Conservation (phyloP, 2,113 vertebrate species). For the Pyrgilauda ruficollis region DNA sequence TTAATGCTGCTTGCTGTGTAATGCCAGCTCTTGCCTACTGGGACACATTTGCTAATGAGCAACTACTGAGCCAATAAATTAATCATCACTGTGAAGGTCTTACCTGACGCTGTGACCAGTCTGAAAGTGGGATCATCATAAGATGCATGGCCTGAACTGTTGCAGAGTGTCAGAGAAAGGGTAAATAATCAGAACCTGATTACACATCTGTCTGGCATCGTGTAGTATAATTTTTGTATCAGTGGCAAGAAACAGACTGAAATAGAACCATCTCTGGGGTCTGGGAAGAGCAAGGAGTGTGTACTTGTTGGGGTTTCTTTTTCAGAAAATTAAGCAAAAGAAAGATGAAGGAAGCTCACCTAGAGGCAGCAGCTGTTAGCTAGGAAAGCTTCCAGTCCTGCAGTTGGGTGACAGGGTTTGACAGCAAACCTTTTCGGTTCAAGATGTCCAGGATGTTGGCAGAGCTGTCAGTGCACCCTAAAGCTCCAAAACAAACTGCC, state of each 20-base stretch:
- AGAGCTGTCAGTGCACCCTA: constrained; percentile 77
- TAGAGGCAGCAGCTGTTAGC: background rate
- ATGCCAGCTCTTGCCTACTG: background rate
- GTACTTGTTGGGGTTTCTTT: background rate
- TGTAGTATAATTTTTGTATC: background rate
- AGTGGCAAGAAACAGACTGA: background rate
- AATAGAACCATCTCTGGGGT: background rate
- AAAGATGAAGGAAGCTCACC: background rate
- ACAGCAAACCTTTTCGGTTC: background rate
- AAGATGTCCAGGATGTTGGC: constrained; percentile 65
- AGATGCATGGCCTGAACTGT: background rate
- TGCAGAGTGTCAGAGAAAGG: background rate
- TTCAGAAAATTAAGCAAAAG: background rate
- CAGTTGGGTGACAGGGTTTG: background rate
- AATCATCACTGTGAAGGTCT: background rate
- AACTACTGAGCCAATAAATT: background rate
- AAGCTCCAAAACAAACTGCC: constrained; percentile 66
- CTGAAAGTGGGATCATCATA: rapidly evolving
- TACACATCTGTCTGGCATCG: background rate
- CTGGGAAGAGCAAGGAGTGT: background rate
- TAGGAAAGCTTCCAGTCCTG: background rate
- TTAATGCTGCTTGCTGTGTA: background rate
- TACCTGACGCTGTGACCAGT: background rate
- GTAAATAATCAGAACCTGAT: background rate
- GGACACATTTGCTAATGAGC: background rate